Percentiles rank a stretch among this genome's conserved stretches.
phyloP scores from a whole-genome alignment of 2,888 invertebrate species.

The Leucozona laternaria region DNA sequence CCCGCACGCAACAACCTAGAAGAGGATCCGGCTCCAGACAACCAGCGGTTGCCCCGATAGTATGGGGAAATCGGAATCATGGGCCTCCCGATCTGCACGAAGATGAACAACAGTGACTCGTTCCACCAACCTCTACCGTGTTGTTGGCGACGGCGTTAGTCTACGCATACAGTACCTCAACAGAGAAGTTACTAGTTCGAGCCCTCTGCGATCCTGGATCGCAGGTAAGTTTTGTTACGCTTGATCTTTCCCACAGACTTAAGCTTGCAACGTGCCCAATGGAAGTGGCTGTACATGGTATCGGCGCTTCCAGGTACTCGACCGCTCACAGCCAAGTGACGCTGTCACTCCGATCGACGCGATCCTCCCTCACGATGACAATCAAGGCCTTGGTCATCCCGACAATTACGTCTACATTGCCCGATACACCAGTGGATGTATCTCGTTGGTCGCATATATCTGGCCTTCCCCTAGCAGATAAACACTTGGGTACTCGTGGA shows the following conservation, averaged over 20 bases:
- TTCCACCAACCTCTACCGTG: slow-evolving; percentile 8
- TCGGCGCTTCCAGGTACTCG: slow-evolving; percentile 10
- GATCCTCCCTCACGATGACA: background rate
- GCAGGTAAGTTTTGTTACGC: slow-evolving; percentile 55
- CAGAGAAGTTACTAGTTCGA: slow-evolving; percentile 23
- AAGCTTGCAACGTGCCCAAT: background rate
- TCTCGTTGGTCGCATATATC: slow-evolving; percentile 29
- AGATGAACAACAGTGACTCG: background rate
- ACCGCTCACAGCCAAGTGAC: slow-evolving; percentile 22
- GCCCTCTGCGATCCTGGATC: slow-evolving; percentile 62
- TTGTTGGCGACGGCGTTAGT: slow-evolving; percentile 51
- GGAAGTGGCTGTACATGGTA: slow-evolving; percentile 40
- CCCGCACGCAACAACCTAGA: background rate
- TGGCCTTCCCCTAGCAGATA: background rate
- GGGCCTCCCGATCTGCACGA: background rate
- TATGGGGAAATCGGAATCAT: background rate
- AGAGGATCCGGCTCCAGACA: too few relatives aligned
- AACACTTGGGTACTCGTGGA: slow-evolving; percentile 10
- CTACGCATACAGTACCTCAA: background rate
- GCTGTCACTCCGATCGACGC: slow-evolving; percentile 9
- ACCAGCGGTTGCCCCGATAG: background rate
- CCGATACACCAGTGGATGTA: slow-evolving; percentile 21
- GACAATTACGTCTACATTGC: background rate
- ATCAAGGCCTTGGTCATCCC: background rate
- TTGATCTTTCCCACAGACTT: slow-evolving; percentile 35